A percentile compares a stretch with the other conserved stretches of the same genome.
Conservation (phyloP, 2,888 invertebrate species). For the Lasiommata megera region DNA sequence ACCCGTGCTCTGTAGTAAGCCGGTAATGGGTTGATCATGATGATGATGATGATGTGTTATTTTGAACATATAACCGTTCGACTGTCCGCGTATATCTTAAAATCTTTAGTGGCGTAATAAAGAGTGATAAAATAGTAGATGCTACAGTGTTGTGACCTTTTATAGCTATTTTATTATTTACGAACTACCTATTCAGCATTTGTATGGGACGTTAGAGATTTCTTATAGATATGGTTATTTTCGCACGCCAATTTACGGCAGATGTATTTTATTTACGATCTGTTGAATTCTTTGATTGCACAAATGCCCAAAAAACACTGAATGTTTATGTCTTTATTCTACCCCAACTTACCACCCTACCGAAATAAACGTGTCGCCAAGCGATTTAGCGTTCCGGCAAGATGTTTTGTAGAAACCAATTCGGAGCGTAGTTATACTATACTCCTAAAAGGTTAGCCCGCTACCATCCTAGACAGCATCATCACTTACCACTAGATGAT, state of each 20-base stretch:
- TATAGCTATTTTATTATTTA: constrained; percentile 3
- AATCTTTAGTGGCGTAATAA: constrained; percentile 4
- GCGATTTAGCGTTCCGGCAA: too few species aligned
- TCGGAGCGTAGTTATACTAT: too few species aligned
- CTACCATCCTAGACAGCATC: too few species aligned
- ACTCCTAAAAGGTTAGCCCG: too few species aligned
- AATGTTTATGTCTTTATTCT: too few species aligned
- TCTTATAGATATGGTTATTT: neutral
- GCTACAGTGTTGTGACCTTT: constrained; percentile 35
- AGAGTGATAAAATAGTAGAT: neutral
- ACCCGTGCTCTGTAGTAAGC: too few species aligned
- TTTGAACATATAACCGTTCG: neutral
- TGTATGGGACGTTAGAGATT: neutral
- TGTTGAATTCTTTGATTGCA: neutral
- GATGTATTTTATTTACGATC: neutral
- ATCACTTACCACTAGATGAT: too few species aligned
- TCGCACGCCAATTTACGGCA: neutral
- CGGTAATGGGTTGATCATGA: too few species aligned
- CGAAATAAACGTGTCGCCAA: too few species aligned
- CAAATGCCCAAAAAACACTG: neutral
- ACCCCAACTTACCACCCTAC: too few species aligned
- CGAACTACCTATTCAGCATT: neutral
- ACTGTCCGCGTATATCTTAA: neutral
- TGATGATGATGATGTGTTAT: too few species aligned
- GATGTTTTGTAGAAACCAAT: too few species aligned